phyloP scores from a whole-genome alignment of 2,797 vertebrate genomes.

The Serranus cabrilla region DNA sequence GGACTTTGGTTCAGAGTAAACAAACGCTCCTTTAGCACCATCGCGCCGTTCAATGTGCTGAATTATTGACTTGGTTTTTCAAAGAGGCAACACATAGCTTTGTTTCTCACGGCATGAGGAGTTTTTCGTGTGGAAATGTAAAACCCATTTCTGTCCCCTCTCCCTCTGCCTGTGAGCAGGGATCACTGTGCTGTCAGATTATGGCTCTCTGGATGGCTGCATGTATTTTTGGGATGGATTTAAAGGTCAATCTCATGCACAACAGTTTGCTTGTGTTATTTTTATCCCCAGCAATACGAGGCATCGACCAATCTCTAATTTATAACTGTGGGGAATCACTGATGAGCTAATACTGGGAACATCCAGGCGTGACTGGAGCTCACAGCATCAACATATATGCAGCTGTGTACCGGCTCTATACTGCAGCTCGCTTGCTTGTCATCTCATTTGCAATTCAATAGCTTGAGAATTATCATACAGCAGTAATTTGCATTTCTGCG shows the following conservation, averaged over 20 bases:
- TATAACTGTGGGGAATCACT: slow-evolving; percentile 25
- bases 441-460: slow-evolving; percentile 17
- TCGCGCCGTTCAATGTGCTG: slow-evolving; percentile 48
- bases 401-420: neutral
- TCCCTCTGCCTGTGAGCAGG: slow-evolving; percentile 29
- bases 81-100: slow-evolving; percentile 34
- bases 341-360: slow-evolving; percentile 31
- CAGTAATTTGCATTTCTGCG: slow-evolving; percentile 10
- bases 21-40: slow-evolving; percentile 46
- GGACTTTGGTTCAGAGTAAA: slow-evolving; percentile 51
- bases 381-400: neutral
- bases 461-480: neutral
- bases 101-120: slow-evolving; percentile 30
- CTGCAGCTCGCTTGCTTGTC: neutral
- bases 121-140: slow-evolving; percentile 57
- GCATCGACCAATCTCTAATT: slow-evolving; percentile 49
- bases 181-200: slow-evolving; percentile 71
- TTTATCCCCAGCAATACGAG: slow-evolving; percentile 53
- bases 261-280: slow-evolving; percentile 70
- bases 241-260: slow-evolving; percentile 78
- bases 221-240: slow-evolving; percentile 69
- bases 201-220: slow-evolving; percentile 62
- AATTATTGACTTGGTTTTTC: slow-evolving; percentile 67
- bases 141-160: slow-evolving; percentile 45
- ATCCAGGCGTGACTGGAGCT: neutral